phyloP scores from a whole-genome alignment of 2,888 invertebrate species.

The Parnassius glacialis region DNA sequence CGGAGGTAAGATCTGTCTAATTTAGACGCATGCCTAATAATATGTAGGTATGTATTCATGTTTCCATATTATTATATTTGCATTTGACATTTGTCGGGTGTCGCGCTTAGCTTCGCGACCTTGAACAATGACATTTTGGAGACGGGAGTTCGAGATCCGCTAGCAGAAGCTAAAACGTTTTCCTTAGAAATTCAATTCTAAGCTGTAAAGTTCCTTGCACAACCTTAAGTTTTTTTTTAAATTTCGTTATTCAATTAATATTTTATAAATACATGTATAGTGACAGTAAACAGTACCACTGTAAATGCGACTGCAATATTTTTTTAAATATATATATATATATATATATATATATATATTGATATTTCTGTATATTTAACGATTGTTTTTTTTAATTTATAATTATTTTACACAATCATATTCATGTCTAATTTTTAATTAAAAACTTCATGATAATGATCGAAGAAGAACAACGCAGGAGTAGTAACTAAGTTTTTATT shows the following conservation, averaged over 20 bases:
- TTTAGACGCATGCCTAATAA: conserved; percentile 21
- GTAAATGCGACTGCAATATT: background rate
- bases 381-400: too few relatives aligned
- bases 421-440: too few relatives aligned
- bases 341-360: too few relatives aligned
- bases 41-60: conserved; percentile 29
- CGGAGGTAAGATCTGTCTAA: conserved; percentile 32
- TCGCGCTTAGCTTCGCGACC: conserved; percentile 46
- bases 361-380: too few relatives aligned
- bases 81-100: conserved; percentile 65
- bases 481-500: too few relatives aligned
- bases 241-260: background rate
- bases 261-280: background rate
- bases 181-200: background rate
- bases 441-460: too few relatives aligned
- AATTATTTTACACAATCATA: too few relatives aligned
- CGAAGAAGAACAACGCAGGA: too few relatives aligned
- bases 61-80: conserved; percentile 43
- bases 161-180: conserved; percentile 29
- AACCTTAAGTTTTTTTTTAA: too few relatives aligned
- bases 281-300: background rate
- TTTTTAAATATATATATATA: too few relatives aligned
- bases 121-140: conserved; percentile 73
- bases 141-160: conserved; percentile 57
- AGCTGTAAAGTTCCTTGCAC: too few relatives aligned